phyloP scores from a whole-genome alignment of 2,797 vertebrate species.

The Ciconia nigra region DNA sequence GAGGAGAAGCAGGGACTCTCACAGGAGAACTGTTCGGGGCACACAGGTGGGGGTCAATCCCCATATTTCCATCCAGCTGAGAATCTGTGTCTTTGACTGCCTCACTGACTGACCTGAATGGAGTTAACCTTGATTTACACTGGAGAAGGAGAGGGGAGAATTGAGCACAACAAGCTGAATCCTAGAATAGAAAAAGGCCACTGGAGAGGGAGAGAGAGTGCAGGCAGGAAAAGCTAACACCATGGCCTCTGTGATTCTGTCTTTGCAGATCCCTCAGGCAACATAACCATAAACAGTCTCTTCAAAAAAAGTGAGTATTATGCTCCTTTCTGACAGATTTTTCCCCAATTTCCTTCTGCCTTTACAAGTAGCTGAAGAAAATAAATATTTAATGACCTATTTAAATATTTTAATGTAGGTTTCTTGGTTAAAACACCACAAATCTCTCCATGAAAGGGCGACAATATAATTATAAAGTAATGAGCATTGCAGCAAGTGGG shows the following conservation, averaged over 20 bases:
- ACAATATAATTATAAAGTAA: neutral
- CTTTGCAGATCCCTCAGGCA: constrained; percentile 41
- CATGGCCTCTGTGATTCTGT: neutral
- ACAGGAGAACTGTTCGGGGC: neutral
- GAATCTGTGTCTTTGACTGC: neutral
- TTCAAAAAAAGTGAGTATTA: constrained; percentile 28
- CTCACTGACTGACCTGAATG: neutral
- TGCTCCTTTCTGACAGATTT: constrained; percentile 28
- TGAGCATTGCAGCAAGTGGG: neutral
- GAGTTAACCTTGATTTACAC: neutral
- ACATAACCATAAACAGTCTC: constrained; percentile 18
- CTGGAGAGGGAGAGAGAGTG: neutral
- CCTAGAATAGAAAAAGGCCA: neutral
- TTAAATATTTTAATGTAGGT: constrained; percentile 54
- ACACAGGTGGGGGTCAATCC: neutral
- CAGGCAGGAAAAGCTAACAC: neutral
- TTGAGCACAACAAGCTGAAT: neutral
- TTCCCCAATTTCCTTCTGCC: constrained; percentile 10
- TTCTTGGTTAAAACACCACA: constrained; percentile 60
- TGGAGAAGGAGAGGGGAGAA: neutral
- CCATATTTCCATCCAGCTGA: neutral
- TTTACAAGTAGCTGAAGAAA: constrained; percentile 38
- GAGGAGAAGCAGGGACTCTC: neutral
- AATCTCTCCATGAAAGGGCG: neutral
- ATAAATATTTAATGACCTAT: constrained; percentile 61